Evolutionary conservation across 2,113 vertebrate species (phyloP).

Genomic region (Ailuropoda melanoleuca): DNA sequence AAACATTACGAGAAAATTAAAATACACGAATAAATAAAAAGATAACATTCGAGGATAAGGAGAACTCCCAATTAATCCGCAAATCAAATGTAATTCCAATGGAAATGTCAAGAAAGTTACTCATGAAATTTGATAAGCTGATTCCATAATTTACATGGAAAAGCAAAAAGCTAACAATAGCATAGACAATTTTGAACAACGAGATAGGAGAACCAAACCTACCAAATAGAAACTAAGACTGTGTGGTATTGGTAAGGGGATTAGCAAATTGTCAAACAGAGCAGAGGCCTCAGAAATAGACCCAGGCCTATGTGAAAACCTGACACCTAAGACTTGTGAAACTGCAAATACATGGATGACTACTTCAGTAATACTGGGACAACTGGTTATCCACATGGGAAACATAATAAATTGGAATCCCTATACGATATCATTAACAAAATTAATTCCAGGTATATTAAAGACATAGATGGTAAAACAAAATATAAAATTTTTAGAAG

Average conservation of each 20-base stretch:
- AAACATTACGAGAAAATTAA: background rate
- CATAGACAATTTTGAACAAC: background rate
- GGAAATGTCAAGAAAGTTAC: slow-evolving; percentile 1
- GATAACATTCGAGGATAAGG: background rate
- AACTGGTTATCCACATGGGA: background rate
- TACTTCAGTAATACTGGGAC: background rate
- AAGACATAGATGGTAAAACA: background rate
- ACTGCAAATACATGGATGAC: background rate
- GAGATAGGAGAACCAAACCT: background rate
- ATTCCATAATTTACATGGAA: background rate
- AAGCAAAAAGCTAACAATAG: background rate
- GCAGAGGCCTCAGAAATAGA: background rate
- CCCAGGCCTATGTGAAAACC: background rate
- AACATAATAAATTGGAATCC: background rate
- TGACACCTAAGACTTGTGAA: background rate
- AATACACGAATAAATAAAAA: background rate
- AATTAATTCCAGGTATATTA: background rate
- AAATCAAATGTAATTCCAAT: background rate
- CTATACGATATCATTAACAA: background rate
- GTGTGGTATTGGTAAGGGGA: background rate
- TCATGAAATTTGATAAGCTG: background rate
- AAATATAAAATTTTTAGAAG: slow-evolving; percentile 2
- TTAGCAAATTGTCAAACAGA: background rate
- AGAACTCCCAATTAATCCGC: background rate
- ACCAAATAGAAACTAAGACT: background rate